phyloP scores from a whole-genome alignment of 2,113 vertebrate species.

The Cynoglossus semilaevis region DNA sequence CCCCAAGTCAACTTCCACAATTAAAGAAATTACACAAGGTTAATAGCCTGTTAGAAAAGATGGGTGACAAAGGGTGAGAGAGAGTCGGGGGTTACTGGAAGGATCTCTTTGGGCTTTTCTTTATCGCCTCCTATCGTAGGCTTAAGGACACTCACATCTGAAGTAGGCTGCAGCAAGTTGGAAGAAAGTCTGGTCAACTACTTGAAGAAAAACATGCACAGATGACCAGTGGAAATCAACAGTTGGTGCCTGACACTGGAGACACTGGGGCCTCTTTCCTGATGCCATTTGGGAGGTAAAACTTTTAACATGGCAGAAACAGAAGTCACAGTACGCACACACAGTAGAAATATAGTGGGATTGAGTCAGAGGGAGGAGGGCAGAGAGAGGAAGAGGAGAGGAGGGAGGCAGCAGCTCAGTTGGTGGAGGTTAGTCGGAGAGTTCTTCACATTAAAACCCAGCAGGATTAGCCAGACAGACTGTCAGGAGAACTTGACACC shows the following conservation, averaged over 20 bases:
- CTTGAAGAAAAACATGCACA: constrained; percentile 30
- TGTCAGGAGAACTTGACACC: constrained; percentile 67
- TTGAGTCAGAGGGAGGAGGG: constrained; percentile 9
- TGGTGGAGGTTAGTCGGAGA: constrained; percentile 25
- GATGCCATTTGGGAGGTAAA: constrained; percentile 78
- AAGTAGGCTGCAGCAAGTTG: constrained; percentile 22
- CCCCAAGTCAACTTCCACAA: constrained; percentile 54
- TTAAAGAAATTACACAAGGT: constrained; percentile 67
- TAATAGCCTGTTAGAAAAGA: constrained; percentile 39
- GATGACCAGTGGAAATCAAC: constrained; percentile 45
- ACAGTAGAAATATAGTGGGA: constrained; percentile 24
- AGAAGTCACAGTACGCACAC: constrained; percentile 11
- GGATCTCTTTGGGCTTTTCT: constrained; percentile 49
- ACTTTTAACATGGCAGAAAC: constrained; percentile 21
- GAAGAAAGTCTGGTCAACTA: not conserved
- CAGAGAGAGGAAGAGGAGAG: not conserved
- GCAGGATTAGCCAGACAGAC: constrained; percentile 53
- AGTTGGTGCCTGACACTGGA: constrained; percentile 51
- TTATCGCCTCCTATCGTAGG: constrained; percentile 13
- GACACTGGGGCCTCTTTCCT: constrained; percentile 64
- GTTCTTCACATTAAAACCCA: constrained; percentile 47
- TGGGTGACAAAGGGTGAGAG: constrained; percentile 35
- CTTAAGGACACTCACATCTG: constrained; percentile 54
- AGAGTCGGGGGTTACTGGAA: not conserved
- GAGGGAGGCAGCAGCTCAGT: constrained; percentile 10